Base-by-base conservation (phyloP, 2,113 vertebrate genomes). In the Elaphurus davidianus region DNA sequence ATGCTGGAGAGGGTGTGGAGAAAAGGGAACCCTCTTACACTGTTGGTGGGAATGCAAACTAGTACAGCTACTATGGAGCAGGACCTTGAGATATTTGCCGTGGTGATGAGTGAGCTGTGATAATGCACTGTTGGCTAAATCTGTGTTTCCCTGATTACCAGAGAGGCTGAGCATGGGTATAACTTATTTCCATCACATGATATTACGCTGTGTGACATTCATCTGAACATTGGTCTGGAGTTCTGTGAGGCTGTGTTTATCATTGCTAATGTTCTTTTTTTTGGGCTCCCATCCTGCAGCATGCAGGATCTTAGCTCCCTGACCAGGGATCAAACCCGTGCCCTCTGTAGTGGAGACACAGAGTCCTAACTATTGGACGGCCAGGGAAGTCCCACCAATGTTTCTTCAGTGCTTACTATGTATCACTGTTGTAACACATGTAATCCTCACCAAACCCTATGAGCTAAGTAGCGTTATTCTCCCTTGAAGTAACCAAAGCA, bases 121-220 rank as follows among this genome's bases (percentile, higher is more conserved):
- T 0, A 27, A 27, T 1, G 7, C 54, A 6, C 1, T 52, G 85
- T 12, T 6, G 62, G 54, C 79, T 83, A 43, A 1, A 7, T 64
- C 9, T 54, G 74, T 55, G 8, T 21, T 23, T 87, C 12, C 5
- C 47, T 47, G 71, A 55, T 36, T 4, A 5, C 52, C 21, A 14
- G 50, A 54, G 64, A 36, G 21, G 28, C 0, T 6, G 78, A 15
- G 52, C 13, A 1, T 0, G 7, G 1, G 82, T 5, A 27, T 28
- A 23, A 55, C 28, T 91, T 8, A 15, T 9, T 76, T 33, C 28
- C 47, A 83, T 78, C 55, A 19, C 17, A 36, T 14, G 55, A 36
- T 4, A 7, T 27, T 54, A 40, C 0, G 1, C 16, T 14, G 4
- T 1, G 47, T 64, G 55, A 79, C 67, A 21, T 16, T 16, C 16